Percentiles rank a stretch among this genome's conserved stretches.
Evolutionary conservation across 2,888 invertebrate species (phyloP).

Genomic region (Corbicula japonica): DNA sequence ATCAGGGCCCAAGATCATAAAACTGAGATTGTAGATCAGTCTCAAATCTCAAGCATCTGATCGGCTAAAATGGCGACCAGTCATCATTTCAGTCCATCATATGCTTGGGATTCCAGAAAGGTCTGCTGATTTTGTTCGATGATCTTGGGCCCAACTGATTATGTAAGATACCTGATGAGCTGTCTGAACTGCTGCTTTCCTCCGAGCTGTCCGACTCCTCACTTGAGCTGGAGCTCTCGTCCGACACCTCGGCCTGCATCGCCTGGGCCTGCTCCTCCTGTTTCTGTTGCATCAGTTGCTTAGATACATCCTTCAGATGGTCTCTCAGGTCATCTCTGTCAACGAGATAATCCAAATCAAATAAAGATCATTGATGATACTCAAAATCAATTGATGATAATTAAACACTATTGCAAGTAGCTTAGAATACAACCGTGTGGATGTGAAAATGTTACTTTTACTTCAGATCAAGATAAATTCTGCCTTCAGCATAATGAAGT

Average conservation of each 20-base stretch:
- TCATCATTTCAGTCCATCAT: neutral
- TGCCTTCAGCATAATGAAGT: too few relatives aligned
- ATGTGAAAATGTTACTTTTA: too few relatives aligned
- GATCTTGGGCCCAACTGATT: neutral
- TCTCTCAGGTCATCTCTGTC: constrained; percentile 95
- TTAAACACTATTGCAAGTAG: too few relatives aligned
- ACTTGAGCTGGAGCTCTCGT: constrained; percentile 36
- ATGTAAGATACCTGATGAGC: constrained; percentile 55
- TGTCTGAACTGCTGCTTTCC: constrained; percentile 44
- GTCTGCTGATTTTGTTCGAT: neutral
- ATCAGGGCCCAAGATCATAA: neutral
- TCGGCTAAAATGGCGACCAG: neutral
- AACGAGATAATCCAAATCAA: too few relatives aligned
- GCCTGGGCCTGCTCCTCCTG: constrained; percentile 68
- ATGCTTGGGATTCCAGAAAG: neutral
- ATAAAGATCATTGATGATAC: too few relatives aligned
- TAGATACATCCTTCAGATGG: constrained; percentile 93
- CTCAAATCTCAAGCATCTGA: neutral
- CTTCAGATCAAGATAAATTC: too few relatives aligned
- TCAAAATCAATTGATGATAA: too few relatives aligned
- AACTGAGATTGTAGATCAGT: neutral
- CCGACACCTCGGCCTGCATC: constrained; percentile 22
- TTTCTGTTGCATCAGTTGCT: constrained; percentile 79
- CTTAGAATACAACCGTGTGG: too few relatives aligned
- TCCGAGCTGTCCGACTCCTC: constrained; percentile 35